These are phyloP conservation scores for Tachina lurida DNA, from an alignment of 2,888 invertebrate species.

Conservation along the genomic window DNA sequence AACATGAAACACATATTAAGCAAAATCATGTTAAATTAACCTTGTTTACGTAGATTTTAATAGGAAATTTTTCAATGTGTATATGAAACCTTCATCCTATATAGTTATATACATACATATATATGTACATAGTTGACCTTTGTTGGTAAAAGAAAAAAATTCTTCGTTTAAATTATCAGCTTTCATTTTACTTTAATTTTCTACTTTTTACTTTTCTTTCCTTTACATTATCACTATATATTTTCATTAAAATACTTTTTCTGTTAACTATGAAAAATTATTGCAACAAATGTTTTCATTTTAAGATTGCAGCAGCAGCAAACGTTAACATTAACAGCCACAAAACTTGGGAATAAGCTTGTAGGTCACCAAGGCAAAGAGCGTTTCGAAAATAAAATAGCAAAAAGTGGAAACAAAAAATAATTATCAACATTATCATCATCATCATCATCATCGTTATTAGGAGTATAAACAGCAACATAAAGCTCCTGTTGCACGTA, in stretches of 20 bases:
- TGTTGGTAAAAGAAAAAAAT: background rate
- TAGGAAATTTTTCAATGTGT: too few relatives aligned
- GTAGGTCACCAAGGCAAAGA: conserved; percentile 23
- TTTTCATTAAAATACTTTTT: conserved; percentile 1
- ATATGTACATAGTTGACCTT: background rate
- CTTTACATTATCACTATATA: background rate
- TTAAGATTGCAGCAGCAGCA: background rate
- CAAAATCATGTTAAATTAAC: too few relatives aligned
- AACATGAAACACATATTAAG: too few relatives aligned
- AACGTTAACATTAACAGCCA: conserved; percentile 11
- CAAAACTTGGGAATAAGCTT: background rate
- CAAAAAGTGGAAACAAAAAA: conserved; percentile 3
- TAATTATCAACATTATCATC: background rate
- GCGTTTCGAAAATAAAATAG: background rate
- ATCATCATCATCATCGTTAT: background rate
- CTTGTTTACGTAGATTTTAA: too few relatives aligned
- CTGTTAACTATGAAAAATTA: background rate
- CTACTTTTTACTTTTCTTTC: background rate
- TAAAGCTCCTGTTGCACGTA: conserved; percentile 9
- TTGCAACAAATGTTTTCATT: background rate
- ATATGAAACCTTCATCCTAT: too few relatives aligned
- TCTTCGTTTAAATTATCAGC: background rate
- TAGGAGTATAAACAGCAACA: conserved; percentile 1
- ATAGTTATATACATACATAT: too few relatives aligned
- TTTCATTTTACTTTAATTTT: background rate